A percentile compares a stretch with the other conserved stretches of the same genome.
phyloP scores from a whole-genome alignment of 2,113 vertebrate genomes.

The Nestor notabilis region DNA sequence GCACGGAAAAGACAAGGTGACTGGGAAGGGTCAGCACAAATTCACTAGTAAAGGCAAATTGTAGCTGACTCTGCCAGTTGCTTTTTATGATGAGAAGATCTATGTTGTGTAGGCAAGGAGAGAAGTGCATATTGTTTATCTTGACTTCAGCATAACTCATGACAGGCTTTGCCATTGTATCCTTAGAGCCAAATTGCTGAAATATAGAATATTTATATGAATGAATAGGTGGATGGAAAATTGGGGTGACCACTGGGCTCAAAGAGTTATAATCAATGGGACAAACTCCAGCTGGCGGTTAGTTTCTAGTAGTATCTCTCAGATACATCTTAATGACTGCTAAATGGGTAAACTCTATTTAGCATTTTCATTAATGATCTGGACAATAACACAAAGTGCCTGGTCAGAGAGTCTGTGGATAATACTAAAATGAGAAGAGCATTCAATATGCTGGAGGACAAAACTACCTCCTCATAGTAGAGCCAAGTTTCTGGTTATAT shows the following conservation, averaged over 20 bases:
- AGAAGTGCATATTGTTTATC: not conserved
- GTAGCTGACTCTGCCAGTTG: not conserved
- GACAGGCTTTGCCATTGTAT: not conserved
- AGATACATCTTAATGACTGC: not conserved
- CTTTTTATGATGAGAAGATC: not conserved
- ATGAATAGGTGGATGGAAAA: not conserved
- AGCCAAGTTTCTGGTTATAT: not conserved
- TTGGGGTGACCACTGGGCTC: not conserved
- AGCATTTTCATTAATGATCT: not conserved
- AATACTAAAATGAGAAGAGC: not conserved
- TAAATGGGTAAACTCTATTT: not conserved
- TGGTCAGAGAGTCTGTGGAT: not conserved
- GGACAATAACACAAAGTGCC: not conserved
- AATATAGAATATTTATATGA: not conserved
- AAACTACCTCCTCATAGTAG: not conserved
- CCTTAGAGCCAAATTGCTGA: not conserved
- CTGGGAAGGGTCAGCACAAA: not conserved
- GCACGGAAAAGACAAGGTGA: not conserved
- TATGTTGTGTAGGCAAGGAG: fast-evolving
- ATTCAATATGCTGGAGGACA: not conserved
- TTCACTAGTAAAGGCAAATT: not conserved
- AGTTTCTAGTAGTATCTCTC: not conserved
- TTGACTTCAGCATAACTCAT: not conserved
- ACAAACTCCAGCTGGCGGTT: not conserved
- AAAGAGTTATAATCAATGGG: not conserved